These are phyloP conservation scores for Iguana delicatissima DNA, from an alignment of 2,797 vertebrate genomes.

Conservation along the genomic window DNA sequence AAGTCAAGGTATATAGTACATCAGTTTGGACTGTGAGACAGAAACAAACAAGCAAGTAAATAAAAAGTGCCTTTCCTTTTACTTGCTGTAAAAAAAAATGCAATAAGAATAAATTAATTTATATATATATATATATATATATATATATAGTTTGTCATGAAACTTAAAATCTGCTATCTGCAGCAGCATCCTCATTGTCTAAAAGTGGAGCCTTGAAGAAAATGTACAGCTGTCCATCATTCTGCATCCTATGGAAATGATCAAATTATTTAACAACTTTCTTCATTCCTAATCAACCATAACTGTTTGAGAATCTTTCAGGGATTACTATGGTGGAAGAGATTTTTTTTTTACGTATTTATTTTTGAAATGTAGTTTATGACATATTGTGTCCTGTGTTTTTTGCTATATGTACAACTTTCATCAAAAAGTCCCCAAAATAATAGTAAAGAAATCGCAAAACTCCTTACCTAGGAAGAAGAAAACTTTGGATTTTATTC, in stretches of 20 bases:
- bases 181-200: neutral
- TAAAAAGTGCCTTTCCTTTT: neutral
- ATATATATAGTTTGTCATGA: neutral
- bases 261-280: neutral
- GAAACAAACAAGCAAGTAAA: neutral
- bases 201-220: neutral
- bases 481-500: too few species aligned
- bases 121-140: too few species aligned
- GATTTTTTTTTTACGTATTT: too few species aligned
- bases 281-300: neutral
- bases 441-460: too few species aligned
- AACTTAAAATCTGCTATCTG: neutral
- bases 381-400: too few species aligned
- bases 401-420: neutral
- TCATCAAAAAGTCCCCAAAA: too few species aligned
- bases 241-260: neutral
- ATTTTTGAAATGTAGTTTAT: too few species aligned
- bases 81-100: too few species aligned
- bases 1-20: neutral
- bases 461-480: neutral
- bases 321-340: neutral
- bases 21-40: neutral
- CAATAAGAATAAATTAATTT: too few species aligned
- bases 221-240: neutral
- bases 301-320: neutral